Base-by-base conservation (phyloP, 2,888 invertebrate species). In the Bellardia bayeri region DNA sequence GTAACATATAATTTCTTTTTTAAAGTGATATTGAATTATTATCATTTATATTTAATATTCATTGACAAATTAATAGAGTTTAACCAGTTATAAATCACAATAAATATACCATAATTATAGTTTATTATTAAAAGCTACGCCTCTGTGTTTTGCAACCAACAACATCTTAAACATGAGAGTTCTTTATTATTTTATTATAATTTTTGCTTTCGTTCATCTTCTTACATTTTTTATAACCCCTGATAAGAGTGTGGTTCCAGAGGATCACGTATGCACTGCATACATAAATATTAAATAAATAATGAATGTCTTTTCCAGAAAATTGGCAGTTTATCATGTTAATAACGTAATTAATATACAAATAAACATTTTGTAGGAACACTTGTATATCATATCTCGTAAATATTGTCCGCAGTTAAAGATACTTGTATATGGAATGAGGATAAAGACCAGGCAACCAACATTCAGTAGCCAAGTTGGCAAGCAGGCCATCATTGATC, bases 261-360 rank as follows among this genome's bases (percentile, higher is more conserved):
- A 45, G 54, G 54, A 71, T 78, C 45, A 45, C 71, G 66, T 37
- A 37, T 76, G 64, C 58, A 75, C 45, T 45, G 9, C 11, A 45
- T 45, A 63, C 45, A 37, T 37, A 37, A 3, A 37, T 61, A 37
- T 51, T 61, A 68, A 69, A 75, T 82, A 78, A 71, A 85, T 85
- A 82, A 85, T 87, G 79, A 69, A 82, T 87, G 87, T 87, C 85
- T 87, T 87, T 75, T 78, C 33, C 87, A 75, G 82, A 82, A 85
- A 85, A 85, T 88, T 88, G 86, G 49, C 82, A 82, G 85, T 89
- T 87, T 88, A 87, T 88, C 86, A 89, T 88, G 71, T 88, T 89
- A 89, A 89, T 88, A 88, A 85, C 75, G 85, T 83, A 86, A 88
- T 89, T 86, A 86, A 88, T 86, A 89, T 87, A 83, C 82, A 86